Percentiles rank a stretch among this genome's conserved stretches.
phyloP scores from a whole-genome alignment of 2,113 vertebrate species.

The Zosterops borbonicus region DNA sequence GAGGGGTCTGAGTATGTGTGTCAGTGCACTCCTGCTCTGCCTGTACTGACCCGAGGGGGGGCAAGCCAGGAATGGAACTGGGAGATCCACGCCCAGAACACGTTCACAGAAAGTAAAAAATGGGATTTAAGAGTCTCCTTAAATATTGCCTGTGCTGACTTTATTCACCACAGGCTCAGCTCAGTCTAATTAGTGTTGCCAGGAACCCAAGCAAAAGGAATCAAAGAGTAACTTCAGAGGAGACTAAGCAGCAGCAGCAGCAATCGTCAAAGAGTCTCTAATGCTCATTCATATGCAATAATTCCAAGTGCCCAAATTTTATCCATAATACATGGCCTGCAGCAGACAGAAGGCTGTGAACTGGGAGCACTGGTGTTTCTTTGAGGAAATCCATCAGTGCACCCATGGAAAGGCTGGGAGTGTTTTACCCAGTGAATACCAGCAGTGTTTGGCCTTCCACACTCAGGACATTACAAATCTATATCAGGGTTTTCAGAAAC shows the following conservation, averaged over 20 bases:
- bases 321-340: neutral
- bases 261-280: constrained; percentile 22
- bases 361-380: neutral
- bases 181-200: constrained; percentile 46
- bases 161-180: constrained; percentile 34
- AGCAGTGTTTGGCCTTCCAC: neutral
- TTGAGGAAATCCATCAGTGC: neutral
- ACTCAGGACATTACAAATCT: neutral
- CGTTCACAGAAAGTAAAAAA: neutral
- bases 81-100: neutral
- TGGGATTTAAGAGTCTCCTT: neutral
- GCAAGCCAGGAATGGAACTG: neutral
- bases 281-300: constrained; percentile 21
- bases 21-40: neutral
- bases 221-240: constrained; percentile 53
- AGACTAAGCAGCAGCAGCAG: constrained; percentile 32
- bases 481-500: constrained; percentile 19
- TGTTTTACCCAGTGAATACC: neutral
- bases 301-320: constrained; percentile 5
- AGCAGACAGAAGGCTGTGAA: constrained; percentile 23
- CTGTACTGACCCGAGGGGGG: neutral
- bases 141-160: neutral
- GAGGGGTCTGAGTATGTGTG: neutral
- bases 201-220: constrained; percentile 43
- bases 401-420: neutral